Base-by-base conservation (phyloP, 2,888 invertebrate genomes). In the Coleophora flavipennella region DNA sequence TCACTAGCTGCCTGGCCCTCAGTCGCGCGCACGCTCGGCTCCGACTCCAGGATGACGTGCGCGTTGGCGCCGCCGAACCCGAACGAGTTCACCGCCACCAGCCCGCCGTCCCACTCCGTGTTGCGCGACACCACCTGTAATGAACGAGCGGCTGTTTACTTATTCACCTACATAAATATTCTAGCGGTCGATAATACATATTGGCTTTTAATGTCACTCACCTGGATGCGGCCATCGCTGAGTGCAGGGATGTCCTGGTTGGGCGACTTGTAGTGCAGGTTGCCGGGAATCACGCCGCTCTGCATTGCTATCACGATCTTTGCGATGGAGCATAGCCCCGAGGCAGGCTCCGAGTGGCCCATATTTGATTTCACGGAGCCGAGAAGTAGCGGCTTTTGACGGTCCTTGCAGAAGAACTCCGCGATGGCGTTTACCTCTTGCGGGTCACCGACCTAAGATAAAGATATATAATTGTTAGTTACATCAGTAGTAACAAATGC, bases 321-420 rank as follows among this genome's bases (percentile, higher is more conserved):
- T 9, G 95, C 95, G 48, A 98, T 85, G 1, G 96, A 93, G 62
- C 96, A 95, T 13, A 98, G 85, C 14, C 96, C 97, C 33, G 95
- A 94, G 1, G 93, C 93, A 1, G 97, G 95, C 78, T 99, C 99
- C 3, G 97, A 92, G 70, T 99, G 99, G 1, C 99, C 99, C 96
- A 99, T 97, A 79, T 99, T 99, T 13, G 97, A 97, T 74, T 99
- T 99, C 0, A 98, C 95, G 0, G 98, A 97, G 12, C 99, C 99
- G 59, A 99, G 90, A 33, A 97, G 77, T 34, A 99, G 86, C 6
- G 98, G 96, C 26, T 79, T 77, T 43, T 87, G 85, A 35, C 96
- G 89, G 47, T 90, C 91, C 67, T 91, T 90, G 80, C 96, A 97
- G 83, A 97, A 96, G 44, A 95, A 88, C 48, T 96, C 94, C 0